A percentile compares a stretch with the other conserved stretches of the same genome.
phyloP scores from a whole-genome alignment of 2,113 vertebrate genomes.

The Pluvianellus socialis region DNA sequence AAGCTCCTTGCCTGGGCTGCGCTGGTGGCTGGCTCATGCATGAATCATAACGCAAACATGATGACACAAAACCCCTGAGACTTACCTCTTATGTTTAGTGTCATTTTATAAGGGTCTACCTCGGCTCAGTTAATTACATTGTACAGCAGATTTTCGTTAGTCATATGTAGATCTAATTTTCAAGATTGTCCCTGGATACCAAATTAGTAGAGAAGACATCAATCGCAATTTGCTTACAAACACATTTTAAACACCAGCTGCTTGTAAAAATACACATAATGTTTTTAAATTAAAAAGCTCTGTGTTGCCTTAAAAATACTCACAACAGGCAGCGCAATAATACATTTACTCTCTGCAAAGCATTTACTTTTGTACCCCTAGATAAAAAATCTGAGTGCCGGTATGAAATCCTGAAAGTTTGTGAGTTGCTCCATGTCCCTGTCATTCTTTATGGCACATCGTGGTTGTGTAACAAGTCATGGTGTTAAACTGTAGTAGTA shows the following conservation, averaged over 20 bases:
- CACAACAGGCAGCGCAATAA: neutral
- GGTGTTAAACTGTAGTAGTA: neutral
- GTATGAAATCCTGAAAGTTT: neutral
- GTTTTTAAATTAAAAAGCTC: slow-evolving; percentile 31
- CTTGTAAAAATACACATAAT: neutral
- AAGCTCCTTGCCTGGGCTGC: neutral
- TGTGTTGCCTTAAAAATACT: neutral
- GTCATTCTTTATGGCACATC: neutral
- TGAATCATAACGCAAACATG: neutral
- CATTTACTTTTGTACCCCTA: neutral
- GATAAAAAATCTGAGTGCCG: neutral
- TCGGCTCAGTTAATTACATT: neutral
- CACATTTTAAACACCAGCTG: slow-evolving; percentile 38
- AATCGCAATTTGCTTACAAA: slow-evolving; percentile 50
- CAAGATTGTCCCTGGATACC: neutral
- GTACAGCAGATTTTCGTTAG: slow-evolving; percentile 1
- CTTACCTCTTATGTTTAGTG: neutral
- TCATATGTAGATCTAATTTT: slow-evolving; percentile 46
- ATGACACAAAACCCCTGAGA: neutral
- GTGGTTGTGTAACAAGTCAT: neutral
- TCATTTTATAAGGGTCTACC: neutral
- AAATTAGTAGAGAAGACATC: slow-evolving; percentile 25
- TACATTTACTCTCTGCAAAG: neutral
- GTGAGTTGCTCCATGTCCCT: neutral
- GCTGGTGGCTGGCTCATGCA: neutral